Evolutionary conservation across 2,113 vertebrate species (phyloP).

Genomic region (Trematomus loennbergii): DNA sequence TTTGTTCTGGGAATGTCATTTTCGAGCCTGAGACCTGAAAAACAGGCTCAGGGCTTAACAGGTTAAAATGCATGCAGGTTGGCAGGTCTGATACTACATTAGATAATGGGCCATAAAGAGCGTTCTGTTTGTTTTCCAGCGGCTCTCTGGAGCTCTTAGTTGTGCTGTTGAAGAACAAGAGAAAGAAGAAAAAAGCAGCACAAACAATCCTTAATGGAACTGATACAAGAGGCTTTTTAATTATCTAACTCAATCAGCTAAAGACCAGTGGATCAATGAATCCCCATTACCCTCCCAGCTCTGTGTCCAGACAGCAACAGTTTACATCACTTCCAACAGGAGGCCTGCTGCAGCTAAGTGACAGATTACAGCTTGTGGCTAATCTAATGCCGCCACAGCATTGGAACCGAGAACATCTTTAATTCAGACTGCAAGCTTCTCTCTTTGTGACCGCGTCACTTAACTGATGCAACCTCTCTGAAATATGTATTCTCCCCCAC

Average conservation of each 20-base stretch:
- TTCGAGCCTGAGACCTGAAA: no score
- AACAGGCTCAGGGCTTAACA: no score
- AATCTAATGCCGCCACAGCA: conserved; percentile 82
- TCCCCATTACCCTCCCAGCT: conserved; percentile 83
- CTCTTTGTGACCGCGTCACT: conserved; percentile 77
- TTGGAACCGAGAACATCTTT: conserved; percentile 81
- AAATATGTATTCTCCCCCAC: conserved; percentile 77
- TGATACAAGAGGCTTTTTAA: conserved; percentile 88
- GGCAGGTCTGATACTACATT: not conserved
- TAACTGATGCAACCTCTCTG: conserved; percentile 72
- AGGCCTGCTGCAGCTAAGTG: conserved; percentile 79
- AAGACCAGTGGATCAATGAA: conserved; percentile 86
- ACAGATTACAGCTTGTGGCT: conserved; percentile 85
- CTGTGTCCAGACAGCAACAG: conserved; percentile 74
- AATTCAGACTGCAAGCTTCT: conserved; percentile 81
- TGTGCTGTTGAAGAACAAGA: conserved; percentile 70
- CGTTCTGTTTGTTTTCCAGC: conserved; percentile 42
- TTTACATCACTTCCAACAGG: conserved; percentile 81
- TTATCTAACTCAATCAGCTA: conserved; percentile 88
- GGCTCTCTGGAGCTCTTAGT: conserved; percentile 52
- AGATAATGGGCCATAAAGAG: conserved; percentile 20
- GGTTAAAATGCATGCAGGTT: no score
- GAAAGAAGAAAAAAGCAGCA: conserved; percentile 69
- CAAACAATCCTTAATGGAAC: conserved; percentile 87
- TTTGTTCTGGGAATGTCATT: no score